phyloP scores from a whole-genome alignment of 2,113 vertebrate genomes.

The Phasianus colchicus region DNA sequence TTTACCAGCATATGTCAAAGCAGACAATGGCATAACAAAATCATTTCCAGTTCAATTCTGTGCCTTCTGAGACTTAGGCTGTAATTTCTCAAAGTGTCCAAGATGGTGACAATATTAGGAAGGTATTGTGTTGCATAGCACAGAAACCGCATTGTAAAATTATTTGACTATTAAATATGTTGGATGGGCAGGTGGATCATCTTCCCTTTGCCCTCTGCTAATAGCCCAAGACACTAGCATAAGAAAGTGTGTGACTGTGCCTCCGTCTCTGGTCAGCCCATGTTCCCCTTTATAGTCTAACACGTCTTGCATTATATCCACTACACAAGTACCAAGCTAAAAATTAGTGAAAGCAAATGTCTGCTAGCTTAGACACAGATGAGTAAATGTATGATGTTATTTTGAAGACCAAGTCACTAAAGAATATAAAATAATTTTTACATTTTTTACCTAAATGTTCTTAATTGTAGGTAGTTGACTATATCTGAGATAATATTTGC shows the following conservation, averaged over 20 bases:
- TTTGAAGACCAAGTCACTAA: neutral
- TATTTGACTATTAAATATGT: neutral
- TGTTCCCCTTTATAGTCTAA: neutral
- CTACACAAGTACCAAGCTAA: neutral
- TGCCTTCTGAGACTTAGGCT: neutral
- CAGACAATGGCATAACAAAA: neutral
- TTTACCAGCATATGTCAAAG: rapidly evolving
- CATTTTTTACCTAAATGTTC: neutral
- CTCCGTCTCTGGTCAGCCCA: rapidly evolving
- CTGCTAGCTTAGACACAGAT: neutral
- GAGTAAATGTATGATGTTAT: neutral
- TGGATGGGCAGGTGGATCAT: neutral
- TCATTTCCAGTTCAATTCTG: neutral
- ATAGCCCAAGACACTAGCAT: rapidly evolving
- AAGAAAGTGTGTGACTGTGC: too few species aligned
- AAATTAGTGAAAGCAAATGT: neutral
- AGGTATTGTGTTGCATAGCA: neutral
- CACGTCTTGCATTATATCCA: neutral
- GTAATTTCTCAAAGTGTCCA: neutral
- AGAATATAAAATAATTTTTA: neutral
- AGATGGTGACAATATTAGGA: neutral
- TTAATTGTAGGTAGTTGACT: neutral
- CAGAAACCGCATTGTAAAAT: neutral
- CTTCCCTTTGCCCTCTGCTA: neutral
- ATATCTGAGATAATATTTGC: constrained; percentile 12